A percentile compares a stretch with the other conserved stretches of the same genome.
These are phyloP conservation scores for Panzeria rudis DNA, from an alignment of 2,888 invertebrate genomes.

Conservation along the genomic window DNA sequence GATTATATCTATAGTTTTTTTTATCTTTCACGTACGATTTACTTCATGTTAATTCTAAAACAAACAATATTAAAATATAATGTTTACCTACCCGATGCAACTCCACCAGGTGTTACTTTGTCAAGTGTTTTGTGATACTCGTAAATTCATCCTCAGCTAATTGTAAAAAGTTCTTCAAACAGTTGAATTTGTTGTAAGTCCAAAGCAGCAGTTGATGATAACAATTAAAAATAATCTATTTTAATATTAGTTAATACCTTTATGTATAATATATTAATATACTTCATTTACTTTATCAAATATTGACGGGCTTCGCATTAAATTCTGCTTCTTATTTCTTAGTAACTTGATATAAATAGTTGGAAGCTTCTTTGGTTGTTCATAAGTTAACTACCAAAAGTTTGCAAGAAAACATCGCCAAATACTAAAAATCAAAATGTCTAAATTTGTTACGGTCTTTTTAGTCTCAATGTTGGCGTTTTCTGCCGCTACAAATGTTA, in stretches of 20 bases:
- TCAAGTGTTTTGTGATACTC: background rate
- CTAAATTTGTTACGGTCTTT: conserved; percentile 34
- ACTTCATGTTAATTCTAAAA: too few species aligned
- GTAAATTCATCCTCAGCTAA: background rate
- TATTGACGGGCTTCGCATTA: background rate
- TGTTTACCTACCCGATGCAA: too few species aligned
- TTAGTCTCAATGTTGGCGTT: conserved; percentile 36
- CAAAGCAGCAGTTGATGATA: background rate
- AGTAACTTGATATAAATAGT: conserved; percentile 13
- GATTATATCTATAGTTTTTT: too few species aligned
- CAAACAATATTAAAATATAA: too few species aligned
- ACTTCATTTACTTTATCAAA: too few species aligned
- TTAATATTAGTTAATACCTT: too few species aligned
- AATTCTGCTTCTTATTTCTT: background rate
- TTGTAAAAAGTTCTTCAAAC: background rate
- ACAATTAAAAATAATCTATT: too few species aligned
- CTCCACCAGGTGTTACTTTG: background rate
- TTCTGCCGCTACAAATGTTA: conserved; percentile 61
- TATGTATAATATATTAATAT: too few species aligned
- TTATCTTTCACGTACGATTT: too few species aligned
- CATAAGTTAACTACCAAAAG: background rate
- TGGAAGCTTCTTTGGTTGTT: background rate
- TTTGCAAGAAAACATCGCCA: background rate
- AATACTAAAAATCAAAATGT: conserved; percentile 46
- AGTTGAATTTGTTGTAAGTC: background rate